Evolutionary conservation across 2,113 vertebrate genomes (phyloP).

Genomic region (Trogon melanurus): DNA sequence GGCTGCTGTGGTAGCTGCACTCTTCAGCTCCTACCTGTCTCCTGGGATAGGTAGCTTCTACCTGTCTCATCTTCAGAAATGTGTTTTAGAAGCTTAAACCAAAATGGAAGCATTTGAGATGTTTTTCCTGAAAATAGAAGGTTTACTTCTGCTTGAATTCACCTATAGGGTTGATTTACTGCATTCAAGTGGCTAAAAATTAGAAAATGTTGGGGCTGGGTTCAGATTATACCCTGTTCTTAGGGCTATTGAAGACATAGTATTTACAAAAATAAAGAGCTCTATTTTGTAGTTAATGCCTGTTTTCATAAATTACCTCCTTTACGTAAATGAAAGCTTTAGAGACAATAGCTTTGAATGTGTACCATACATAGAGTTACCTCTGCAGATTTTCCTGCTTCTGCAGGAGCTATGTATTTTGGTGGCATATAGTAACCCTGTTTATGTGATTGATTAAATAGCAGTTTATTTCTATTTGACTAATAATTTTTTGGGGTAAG

Average conservation of each 20-base stretch:
- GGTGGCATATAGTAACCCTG: neutral
- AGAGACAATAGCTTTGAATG: neutral
- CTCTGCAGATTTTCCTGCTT: neutral
- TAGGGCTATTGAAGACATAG: neutral
- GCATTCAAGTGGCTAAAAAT: neutral
- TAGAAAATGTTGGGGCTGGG: neutral
- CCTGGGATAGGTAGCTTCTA: too few species aligned
- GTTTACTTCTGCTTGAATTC: neutral
- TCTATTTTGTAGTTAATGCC: neutral
- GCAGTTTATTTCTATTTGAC: neutral
- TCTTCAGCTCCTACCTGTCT: neutral
- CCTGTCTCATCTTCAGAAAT: neutral
- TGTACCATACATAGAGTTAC: neutral
- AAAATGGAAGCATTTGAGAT: neutral
- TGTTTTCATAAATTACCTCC: neutral
- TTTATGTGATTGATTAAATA: neutral
- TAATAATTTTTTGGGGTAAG: neutral
- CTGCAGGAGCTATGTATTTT: neutral
- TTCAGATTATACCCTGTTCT: neutral
- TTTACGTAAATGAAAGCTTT: neutral
- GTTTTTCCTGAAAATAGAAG: neutral
- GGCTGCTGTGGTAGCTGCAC: neutral
- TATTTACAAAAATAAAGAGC: neutral
- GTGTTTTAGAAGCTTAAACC: neutral
- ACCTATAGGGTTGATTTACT: neutral